Conservation (phyloP, 1,140 invertebrate species). For the Papilio glaucus region DNA sequence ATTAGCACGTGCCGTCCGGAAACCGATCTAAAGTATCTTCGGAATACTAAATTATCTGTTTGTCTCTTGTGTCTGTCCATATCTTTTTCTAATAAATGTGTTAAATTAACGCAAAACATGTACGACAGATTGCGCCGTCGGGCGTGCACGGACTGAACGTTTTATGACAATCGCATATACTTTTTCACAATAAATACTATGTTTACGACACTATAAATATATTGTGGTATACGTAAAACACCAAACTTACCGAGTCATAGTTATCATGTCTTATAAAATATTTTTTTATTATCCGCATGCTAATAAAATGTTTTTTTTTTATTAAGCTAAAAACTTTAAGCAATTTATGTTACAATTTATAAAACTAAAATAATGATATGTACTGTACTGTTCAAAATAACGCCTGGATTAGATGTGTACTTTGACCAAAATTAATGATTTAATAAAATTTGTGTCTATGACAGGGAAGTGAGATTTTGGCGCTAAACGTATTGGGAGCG, state of each 20-base stretch:
- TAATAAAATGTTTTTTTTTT: neutral
- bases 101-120: neutral
- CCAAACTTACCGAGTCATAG: neutral
- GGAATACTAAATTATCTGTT: neutral
- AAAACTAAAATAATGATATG: neutral
- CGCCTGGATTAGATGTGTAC: neutral
- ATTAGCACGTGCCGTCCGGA: no score
- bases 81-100: neutral
- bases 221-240: neutral
- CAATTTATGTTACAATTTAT: neutral
- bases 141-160: neutral
- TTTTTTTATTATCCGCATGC: neutral
- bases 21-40: no score
- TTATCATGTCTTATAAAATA: conserved; percentile 1
- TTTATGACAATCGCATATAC: no score
- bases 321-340: neutral
- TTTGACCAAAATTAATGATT: neutral
- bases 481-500: conserved; percentile 29
- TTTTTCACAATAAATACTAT: neutral
- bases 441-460: neutral
- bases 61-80: neutral
- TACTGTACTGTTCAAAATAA: neutral
- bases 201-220: neutral
- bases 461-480: conserved; percentile 27
- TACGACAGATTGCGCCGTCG: neutral